Conservation (phyloP, 2,797 vertebrate genomes). For the Scarus forsteni region DNA sequence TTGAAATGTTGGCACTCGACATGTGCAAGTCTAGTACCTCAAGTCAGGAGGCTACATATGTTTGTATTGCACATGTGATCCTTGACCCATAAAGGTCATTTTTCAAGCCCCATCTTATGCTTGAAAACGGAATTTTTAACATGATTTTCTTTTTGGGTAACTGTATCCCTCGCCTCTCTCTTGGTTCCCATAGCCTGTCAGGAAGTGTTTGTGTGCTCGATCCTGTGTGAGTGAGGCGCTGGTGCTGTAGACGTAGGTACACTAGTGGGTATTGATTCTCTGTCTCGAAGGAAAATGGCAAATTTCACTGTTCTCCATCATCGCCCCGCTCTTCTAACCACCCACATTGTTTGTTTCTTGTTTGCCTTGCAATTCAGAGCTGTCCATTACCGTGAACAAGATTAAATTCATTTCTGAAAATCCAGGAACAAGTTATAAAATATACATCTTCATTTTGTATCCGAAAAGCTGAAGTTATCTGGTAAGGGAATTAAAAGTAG, state of each 20-base stretch:
- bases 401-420: background rate
- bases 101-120: background rate
- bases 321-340: background rate
- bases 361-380: conserved; percentile 19
- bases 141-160: conserved; percentile 10
- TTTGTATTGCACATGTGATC: background rate
- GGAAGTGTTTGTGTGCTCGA: conserved; percentile 34
- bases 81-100: background rate
- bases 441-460: background rate
- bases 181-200: conserved; percentile 20
- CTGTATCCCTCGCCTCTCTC: conserved; percentile 4
- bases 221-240: conserved; percentile 32
- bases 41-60: background rate
- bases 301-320: conserved; percentile 32
- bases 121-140: background rate
- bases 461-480: too few relatives aligned
- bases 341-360: conserved; percentile 8
- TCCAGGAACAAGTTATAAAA: too few relatives aligned
- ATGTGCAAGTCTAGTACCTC: conserved; percentile 5
- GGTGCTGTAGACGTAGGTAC: conserved; percentile 39
- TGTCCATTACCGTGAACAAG: conserved; percentile 14
- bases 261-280: conserved; percentile 57
- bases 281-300: conserved; percentile 54
- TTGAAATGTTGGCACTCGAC: background rate
- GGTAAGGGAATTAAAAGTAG: too few relatives aligned